Conservation (phyloP, 2,888 invertebrate species). For the Trisateles emortualis region DNA sequence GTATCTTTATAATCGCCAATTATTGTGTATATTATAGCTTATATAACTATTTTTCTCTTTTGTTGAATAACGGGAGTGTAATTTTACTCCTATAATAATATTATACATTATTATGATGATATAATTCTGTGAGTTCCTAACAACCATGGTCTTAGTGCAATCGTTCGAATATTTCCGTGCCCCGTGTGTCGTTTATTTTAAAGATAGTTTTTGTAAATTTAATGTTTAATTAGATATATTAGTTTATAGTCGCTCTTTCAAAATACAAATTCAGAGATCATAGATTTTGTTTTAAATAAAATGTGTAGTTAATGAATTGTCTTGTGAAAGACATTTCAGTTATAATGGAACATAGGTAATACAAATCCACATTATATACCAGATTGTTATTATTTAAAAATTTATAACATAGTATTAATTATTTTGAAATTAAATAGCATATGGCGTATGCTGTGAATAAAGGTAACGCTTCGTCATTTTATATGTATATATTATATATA, state of each 20-base stretch:
- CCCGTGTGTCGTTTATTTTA: constrained; percentile 25
- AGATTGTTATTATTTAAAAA: constrained; percentile 11
- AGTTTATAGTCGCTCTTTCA: constrained; percentile 10
- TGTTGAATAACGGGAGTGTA: no score
- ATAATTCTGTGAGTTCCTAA: constrained; percentile 27
- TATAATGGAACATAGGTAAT: constrained; percentile 9
- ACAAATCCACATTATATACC: neutral
- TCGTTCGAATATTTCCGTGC: constrained; percentile 21
- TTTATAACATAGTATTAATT: constrained; percentile 13
- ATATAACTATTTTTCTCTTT: no score
- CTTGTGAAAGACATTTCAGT: neutral
- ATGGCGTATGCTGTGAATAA: constrained; percentile 28
- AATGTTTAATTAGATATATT: constrained; percentile 22
- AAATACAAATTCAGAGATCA: constrained; percentile 9
- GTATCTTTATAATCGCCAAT: no score
- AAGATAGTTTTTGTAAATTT: constrained; percentile 34
- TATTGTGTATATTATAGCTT: no score
- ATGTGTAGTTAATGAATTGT: no score
- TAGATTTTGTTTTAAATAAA: constrained; percentile 16
- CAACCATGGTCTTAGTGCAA: constrained; percentile 33
- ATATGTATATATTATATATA: constrained; percentile 32
- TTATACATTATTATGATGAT: no score
- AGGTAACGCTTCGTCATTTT: constrained; percentile 13
- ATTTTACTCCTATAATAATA: no score
- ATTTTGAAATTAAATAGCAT: constrained; percentile 14